Evolutionary conservation across 2,888 invertebrate species (phyloP).

Genomic region (Zaprionus obscuricornis): DNA sequence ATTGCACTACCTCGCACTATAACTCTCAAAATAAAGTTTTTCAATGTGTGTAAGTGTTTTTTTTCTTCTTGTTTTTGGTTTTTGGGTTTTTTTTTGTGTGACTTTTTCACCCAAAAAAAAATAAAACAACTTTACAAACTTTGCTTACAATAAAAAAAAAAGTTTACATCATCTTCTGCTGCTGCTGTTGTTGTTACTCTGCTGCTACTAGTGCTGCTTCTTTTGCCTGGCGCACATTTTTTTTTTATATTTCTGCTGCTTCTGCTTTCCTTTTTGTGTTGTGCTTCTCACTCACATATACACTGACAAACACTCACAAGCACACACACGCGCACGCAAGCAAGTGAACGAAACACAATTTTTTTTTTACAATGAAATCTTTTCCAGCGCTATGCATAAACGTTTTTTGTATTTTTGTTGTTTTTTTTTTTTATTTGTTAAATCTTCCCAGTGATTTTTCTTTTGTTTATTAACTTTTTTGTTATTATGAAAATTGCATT

Average conservation of each 20-base stretch:
- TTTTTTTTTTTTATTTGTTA: conserved; percentile 9
- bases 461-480: conserved; percentile 12
- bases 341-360: conserved; percentile 50
- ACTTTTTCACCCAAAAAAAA: conserved; percentile 35
- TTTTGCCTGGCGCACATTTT: conserved; percentile 64
- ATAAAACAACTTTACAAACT: conserved; percentile 49
- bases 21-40: conserved; percentile 24
- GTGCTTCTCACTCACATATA: conserved; percentile 51
- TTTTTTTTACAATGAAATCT: conserved; percentile 57
- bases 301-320: conserved; percentile 35
- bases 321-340: conserved; percentile 34
- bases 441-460: neutral
- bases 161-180: conserved; percentile 72
- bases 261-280: conserved; percentile 60
- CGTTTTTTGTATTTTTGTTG: conserved; percentile 36
- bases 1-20: conserved; percentile 14
- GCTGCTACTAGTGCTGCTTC: conserved; percentile 32
- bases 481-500: conserved; percentile 36
- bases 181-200: conserved; percentile 17
- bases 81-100: conserved; percentile 8
- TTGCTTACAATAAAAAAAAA: conserved; percentile 58
- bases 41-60: too few species aligned
- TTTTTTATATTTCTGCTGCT: conserved; percentile 56
- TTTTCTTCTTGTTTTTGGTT: conserved; percentile 3
- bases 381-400: conserved; percentile 55